These are phyloP conservation scores for Platysternon megacephalum DNA, from an alignment of 2,113 vertebrate genomes.

Conservation along the genomic window DNA sequence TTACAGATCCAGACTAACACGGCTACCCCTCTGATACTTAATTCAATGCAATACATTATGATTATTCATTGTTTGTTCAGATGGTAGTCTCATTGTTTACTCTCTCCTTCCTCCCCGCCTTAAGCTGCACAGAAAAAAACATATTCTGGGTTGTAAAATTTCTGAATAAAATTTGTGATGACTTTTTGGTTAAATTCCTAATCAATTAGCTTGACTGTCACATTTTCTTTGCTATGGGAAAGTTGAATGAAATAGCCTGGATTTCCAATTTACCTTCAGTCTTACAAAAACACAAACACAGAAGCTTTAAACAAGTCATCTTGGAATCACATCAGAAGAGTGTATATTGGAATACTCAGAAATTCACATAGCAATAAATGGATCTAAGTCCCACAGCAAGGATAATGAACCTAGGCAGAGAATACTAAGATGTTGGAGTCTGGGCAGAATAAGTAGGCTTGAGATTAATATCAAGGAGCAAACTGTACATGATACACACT, in stretches of 20 bases:
- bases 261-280: background rate
- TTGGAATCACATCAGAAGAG: background rate
- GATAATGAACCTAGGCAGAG: background rate
- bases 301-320: background rate
- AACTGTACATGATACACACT: background rate
- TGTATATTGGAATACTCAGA: background rate
- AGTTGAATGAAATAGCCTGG: background rate
- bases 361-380: background rate
- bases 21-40: too few species aligned
- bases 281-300: background rate
- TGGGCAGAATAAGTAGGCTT: background rate
- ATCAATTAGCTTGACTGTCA: background rate
- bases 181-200: background rate
- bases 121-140: background rate
- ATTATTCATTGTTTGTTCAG: background rate
- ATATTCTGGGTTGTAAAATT: background rate
- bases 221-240: background rate
- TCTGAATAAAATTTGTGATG: rapidly evolving
- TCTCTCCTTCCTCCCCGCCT: background rate
- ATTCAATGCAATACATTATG: rapidly evolving
- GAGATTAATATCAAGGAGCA: background rate
- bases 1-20: too few species aligned
- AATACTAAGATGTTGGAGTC: background rate
- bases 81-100: rapidly evolving
- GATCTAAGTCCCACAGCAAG: rapidly evolving